phyloP scores from a whole-genome alignment of 2,113 vertebrate species.

The Colaptes auratus region DNA sequence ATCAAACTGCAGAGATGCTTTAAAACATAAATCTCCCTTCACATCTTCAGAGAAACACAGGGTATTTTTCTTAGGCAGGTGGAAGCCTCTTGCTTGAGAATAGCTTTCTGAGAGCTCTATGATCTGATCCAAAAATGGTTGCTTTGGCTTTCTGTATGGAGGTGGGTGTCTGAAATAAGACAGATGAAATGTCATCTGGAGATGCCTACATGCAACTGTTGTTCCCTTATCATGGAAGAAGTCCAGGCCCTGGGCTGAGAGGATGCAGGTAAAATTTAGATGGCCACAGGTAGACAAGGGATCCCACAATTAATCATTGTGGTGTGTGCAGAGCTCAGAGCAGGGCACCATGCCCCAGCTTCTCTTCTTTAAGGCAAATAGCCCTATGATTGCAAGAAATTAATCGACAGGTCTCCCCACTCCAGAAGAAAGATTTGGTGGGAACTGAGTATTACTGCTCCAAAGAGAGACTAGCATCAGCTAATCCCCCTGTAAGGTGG shows the following conservation, averaged over 20 bases:
- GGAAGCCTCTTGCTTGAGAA: background rate
- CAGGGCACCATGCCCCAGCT: background rate
- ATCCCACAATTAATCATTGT: background rate
- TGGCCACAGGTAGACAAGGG: accelerated
- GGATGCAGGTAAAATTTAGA: background rate
- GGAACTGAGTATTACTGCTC: background rate
- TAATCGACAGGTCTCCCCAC: background rate
- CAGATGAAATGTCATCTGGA: background rate
- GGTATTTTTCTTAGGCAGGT: background rate
- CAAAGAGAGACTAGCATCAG: accelerated
- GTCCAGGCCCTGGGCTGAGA: background rate
- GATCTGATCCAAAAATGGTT: background rate
- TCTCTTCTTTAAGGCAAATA: background rate
- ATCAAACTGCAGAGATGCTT: background rate
- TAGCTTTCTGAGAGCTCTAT: background rate
- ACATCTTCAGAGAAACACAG: background rate
- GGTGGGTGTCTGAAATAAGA: background rate
- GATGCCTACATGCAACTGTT: background rate
- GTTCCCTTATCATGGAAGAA: background rate
- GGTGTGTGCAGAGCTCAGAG: background rate
- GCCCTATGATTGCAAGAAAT: background rate
- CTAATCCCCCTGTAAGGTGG: background rate
- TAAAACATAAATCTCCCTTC: background rate
- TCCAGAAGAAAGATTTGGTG: background rate
- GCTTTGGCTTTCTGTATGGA: background rate